Evolutionary conservation across 2,113 vertebrate genomes (phyloP).

Genomic region (Arvicanthis niloticus): DNA sequence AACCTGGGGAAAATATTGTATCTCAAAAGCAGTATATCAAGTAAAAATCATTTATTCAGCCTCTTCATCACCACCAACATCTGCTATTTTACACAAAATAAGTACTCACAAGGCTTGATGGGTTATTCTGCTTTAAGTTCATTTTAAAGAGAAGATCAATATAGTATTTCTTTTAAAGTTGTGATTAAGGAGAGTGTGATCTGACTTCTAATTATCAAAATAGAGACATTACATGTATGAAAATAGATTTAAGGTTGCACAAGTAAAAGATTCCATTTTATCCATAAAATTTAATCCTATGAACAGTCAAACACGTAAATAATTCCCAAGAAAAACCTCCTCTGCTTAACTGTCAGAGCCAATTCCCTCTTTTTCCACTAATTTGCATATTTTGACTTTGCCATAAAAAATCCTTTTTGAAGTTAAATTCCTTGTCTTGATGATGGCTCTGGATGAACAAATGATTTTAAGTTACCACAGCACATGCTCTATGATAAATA

Average conservation of each 20-base stretch:
- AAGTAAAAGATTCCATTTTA: conserved; percentile 36
- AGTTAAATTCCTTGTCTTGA: conserved; percentile 38
- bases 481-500: conserved; percentile 33
- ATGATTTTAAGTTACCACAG: neutral
- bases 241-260: conserved; percentile 10
- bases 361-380: conserved; percentile 10
- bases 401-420: conserved; percentile 19
- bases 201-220: conserved; percentile 11
- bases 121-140: neutral
- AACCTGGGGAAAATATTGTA: neutral
- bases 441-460: neutral
- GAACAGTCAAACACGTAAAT: conserved; percentile 12
- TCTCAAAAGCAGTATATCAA: neutral
- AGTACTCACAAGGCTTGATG: neutral
- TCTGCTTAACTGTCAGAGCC: neutral
- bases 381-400: neutral
- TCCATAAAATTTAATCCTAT: conserved; percentile 30
- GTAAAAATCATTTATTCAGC: neutral
- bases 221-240: neutral
- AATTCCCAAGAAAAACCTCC: neutral
- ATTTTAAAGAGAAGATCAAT: neutral
- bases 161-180: neutral
- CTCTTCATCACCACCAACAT: neutral
- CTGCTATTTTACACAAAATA: neutral
- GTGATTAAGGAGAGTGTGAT: neutral